phyloP scores from a whole-genome alignment of 2,888 invertebrate genomes.

The Papilio protenor region DNA sequence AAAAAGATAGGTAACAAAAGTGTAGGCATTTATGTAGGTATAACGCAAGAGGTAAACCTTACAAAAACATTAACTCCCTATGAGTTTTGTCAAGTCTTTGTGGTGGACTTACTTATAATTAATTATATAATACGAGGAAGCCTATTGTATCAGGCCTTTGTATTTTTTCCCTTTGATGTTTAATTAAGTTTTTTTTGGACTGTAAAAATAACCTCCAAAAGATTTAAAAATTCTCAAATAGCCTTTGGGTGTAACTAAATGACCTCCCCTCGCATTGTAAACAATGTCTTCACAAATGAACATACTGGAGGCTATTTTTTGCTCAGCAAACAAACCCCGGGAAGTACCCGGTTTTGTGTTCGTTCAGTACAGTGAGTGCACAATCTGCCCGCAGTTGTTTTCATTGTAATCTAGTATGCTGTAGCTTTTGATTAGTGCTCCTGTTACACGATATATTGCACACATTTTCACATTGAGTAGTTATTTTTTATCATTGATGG shows the following conservation, averaged over 20 bases:
- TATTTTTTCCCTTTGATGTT: neutral
- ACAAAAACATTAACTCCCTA: neutral
- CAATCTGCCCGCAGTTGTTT: slow-evolving; percentile 43
- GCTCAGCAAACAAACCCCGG: slow-evolving; percentile 54
- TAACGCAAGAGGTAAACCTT: too few species aligned
- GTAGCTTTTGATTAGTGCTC: slow-evolving; percentile 30
- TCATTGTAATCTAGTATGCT: slow-evolving; percentile 36
- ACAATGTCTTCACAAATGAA: slow-evolving; percentile 68
- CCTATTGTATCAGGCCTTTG: neutral
- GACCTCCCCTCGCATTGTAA: slow-evolving; percentile 64
- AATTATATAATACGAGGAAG: neutral
- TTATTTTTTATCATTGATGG: neutral
- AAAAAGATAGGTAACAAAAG: too few species aligned
- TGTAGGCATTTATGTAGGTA: too few species aligned
- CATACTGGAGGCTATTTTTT: slow-evolving; percentile 57
- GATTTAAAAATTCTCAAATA: neutral
- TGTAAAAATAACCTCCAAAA: neutral
- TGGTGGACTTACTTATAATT: neutral
- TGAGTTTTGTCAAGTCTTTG: neutral
- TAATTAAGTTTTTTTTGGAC: neutral
- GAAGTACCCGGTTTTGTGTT: slow-evolving; percentile 47
- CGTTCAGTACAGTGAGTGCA: slow-evolving; percentile 44
- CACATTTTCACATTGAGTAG: neutral
- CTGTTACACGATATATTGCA: neutral
- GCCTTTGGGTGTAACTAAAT: slow-evolving; percentile 54